These are phyloP conservation scores for Cecidostiba fungosa DNA, from an alignment of 2,888 invertebrate genomes.

Conservation along the genomic window DNA sequence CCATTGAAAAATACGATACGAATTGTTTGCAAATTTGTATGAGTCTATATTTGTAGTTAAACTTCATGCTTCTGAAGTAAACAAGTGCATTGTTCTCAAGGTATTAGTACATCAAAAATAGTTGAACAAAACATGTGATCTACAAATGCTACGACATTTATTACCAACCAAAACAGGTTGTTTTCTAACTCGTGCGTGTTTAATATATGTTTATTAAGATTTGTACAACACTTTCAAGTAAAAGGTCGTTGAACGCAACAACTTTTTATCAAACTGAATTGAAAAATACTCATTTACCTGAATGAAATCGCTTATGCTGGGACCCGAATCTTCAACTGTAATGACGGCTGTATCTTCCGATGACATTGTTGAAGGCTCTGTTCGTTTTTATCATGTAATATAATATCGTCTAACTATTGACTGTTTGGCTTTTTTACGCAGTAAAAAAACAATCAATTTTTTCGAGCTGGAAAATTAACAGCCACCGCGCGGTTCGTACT, in stretches of 20 bases:
- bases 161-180: too few species aligned
- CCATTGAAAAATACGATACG: background rate
- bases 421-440: background rate
- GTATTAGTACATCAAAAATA: background rate
- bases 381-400: background rate
- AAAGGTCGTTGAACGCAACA: background rate
- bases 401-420: background rate
- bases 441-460: background rate
- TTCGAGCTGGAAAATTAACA: background rate
- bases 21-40: background rate
- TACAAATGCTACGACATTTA: background rate
- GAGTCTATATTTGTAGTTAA: too few species aligned
- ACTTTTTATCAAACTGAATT: background rate
- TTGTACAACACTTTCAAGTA: background rate
- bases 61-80: too few species aligned
- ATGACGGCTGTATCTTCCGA: constrained; percentile 38
- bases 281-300: constrained; percentile 18
- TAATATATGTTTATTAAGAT: background rate
- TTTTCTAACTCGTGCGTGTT: background rate
- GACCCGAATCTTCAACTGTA: constrained; percentile 16
- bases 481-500: background rate
- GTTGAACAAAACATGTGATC: background rate
- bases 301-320: constrained; percentile 32
- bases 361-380: constrained; percentile 26
- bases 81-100: too few species aligned